Percentiles rank a stretch among this genome's conserved stretches.
These are phyloP conservation scores for Leptopilina boulardi DNA, from an alignment of 1,140 invertebrate species.

Conservation along the genomic window DNA sequence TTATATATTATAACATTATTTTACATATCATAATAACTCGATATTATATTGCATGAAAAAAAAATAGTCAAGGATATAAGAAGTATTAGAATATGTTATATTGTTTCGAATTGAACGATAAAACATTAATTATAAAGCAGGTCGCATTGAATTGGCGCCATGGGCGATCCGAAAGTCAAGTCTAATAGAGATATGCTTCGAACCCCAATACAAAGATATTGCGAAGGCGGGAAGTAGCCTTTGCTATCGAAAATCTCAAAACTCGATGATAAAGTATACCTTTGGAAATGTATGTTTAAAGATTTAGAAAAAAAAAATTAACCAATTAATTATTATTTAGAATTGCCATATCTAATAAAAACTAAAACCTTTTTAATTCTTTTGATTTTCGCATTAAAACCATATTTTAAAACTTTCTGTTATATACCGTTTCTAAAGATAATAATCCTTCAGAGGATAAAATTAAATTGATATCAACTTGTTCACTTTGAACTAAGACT, in stretches of 20 bases:
- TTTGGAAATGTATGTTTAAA: slow-evolving; percentile 3
- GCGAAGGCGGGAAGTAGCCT: slow-evolving; percentile 15
- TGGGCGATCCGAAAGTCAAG: slow-evolving; percentile 29
- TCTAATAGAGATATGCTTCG: slow-evolving; percentile 39
- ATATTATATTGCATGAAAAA: background rate
- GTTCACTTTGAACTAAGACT: slow-evolving; percentile 23
- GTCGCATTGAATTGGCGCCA: slow-evolving; percentile 11
- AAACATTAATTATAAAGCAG: slow-evolving; percentile 37
- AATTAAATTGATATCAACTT: background rate
- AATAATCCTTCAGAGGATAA: background rate
- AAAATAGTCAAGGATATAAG: background rate
- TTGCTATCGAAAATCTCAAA: slow-evolving; percentile 23
- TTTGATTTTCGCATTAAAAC: slow-evolving; percentile 4
- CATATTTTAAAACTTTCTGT: background rate
- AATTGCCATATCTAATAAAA: too few species aligned
- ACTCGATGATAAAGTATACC: background rate
- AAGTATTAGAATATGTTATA: background rate
- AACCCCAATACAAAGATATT: slow-evolving; percentile 15
- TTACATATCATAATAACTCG: background rate
- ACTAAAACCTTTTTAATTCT: background rate
- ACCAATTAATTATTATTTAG: background rate
- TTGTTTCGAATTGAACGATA: slow-evolving; percentile 31
- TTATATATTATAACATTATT: background rate
- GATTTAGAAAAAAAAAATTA: background rate
- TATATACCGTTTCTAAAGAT: background rate